Percentiles rank a stretch among this genome's conserved stretches.
Evolutionary conservation across 2,113 vertebrate species (phyloP).

Genomic region (Anoura caudifer): DNA sequence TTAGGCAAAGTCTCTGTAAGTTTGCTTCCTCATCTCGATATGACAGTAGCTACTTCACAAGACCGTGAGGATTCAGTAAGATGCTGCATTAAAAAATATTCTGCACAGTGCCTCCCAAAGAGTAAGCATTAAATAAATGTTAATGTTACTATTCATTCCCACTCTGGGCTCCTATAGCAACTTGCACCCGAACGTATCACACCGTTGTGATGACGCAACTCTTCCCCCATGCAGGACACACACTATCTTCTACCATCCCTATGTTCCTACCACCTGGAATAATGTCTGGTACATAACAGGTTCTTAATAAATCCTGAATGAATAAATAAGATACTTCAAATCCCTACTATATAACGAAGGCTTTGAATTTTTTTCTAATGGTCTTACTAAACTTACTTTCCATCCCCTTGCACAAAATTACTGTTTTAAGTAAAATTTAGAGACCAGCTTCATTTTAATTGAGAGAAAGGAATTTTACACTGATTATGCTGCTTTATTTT

Average conservation of each 20-base stretch:
- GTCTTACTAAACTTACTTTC: slow-evolving; percentile 1
- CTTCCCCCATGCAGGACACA: neutral
- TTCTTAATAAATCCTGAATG: neutral
- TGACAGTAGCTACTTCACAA: neutral
- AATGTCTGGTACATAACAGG: neutral
- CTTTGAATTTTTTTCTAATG: neutral
- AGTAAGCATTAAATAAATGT: neutral
- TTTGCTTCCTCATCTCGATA: neutral
- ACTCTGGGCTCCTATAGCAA: neutral
- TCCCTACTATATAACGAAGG: neutral
- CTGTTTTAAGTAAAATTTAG: slow-evolving; percentile 1
- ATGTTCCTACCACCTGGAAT: neutral
- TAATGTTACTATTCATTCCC: neutral
- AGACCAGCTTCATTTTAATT: neutral
- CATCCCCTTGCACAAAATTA: neutral
- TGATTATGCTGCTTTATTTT: neutral
- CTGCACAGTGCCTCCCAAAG: neutral
- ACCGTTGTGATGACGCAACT: neutral
- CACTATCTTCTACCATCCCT: neutral
- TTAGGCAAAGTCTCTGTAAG: neutral
- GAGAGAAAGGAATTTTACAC: neutral
- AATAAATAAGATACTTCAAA: neutral
- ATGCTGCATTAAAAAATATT: neutral
- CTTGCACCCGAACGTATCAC: neutral
- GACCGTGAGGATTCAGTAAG: neutral